Base-by-base conservation (phyloP, 2,888 invertebrate genomes). In the Anarsia innoxiella region DNA sequence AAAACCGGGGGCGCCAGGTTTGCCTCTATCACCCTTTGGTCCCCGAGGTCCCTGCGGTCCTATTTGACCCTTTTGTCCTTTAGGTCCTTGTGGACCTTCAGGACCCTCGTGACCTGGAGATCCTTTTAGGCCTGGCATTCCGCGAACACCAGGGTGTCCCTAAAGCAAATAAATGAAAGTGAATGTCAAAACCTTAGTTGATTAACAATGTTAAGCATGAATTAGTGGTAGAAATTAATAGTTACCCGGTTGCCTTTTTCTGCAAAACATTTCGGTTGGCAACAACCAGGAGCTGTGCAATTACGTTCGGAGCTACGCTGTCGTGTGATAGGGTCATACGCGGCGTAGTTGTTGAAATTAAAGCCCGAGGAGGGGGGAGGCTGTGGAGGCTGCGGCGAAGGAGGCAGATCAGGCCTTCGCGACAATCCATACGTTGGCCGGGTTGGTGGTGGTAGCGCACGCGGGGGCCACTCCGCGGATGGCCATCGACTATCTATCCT, bases 61-160 rank as follows among this genome's bases (percentile, higher is more conserved):
- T 27, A 91, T 87, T 56, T 94, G 94, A 42, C 96, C 97, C 74
- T 95, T 96, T 49, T 91, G 90, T 30, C 96, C 96, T 75, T 95
- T 96, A 1, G 94, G 88, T 9, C 96, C 96, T 47, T 91, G 87
- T n/a, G 92, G 88, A 27, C 96, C 96, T 82, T 95, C 95, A 12
- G 88, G 86, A 13, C 96, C 96, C 14, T 92, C 90, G 65, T 92
- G 95, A 28, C 96, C 96, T 26, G 88, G 88, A 45, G 89, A 87
- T 42, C 96, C 95, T 68, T 88, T 89, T 1, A 88, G 88, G 5
- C 96, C 96, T 34, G 88, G 79, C 2, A 87, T 77, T 26, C 96
- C 96, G 23, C 90, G 80, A 12, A 85, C 50, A 11, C 96, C 94
- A 2, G 93, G 92, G 32, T 89, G 80, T 37, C 95, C 95, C 91